Evolutionary conservation across 2,797 vertebrate genomes (phyloP).

Genomic region (Lacerta viridis): DNA sequence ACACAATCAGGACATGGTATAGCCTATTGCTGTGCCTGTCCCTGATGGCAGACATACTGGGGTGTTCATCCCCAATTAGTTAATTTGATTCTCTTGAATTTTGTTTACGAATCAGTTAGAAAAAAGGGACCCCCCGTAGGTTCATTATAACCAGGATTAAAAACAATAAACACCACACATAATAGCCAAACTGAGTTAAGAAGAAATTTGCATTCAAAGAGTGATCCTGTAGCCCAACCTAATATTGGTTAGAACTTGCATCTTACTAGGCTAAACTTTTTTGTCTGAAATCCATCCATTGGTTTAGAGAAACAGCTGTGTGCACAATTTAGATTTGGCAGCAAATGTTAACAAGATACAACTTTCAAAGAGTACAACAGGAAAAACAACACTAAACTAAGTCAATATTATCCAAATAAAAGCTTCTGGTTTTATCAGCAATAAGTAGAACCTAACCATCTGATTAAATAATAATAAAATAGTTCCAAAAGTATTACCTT

Average conservation of each 20-base stretch:
- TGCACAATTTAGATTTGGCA: too few relatives aligned
- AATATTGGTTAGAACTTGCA: too few relatives aligned
- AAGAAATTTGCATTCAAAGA: too few relatives aligned
- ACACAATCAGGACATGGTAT: background rate
- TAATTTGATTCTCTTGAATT: background rate
- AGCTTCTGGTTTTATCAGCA: background rate
- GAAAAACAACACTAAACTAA: too few relatives aligned
- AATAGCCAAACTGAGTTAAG: too few relatives aligned
- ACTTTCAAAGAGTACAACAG: too few relatives aligned
- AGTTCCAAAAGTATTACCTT: slow-evolving; percentile 84
- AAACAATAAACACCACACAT: background rate
- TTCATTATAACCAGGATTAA: slow-evolving; percentile 4
- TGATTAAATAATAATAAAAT: background rate
- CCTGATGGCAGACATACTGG: background rate
- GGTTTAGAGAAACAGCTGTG: too few relatives aligned
- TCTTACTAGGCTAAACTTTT: too few relatives aligned
- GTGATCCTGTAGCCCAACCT: too few relatives aligned
- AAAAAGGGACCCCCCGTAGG: too few relatives aligned
- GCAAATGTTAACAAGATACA: background rate
- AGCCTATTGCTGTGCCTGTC: background rate
- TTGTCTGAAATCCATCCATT: too few relatives aligned
- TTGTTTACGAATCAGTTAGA: too few relatives aligned
- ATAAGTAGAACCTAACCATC: background rate
- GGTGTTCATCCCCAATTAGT: background rate
- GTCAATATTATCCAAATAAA: background rate